Evolutionary conservation across 1,140 invertebrate genomes (phyloP).

Genomic region (Apolygus lucorum): DNA sequence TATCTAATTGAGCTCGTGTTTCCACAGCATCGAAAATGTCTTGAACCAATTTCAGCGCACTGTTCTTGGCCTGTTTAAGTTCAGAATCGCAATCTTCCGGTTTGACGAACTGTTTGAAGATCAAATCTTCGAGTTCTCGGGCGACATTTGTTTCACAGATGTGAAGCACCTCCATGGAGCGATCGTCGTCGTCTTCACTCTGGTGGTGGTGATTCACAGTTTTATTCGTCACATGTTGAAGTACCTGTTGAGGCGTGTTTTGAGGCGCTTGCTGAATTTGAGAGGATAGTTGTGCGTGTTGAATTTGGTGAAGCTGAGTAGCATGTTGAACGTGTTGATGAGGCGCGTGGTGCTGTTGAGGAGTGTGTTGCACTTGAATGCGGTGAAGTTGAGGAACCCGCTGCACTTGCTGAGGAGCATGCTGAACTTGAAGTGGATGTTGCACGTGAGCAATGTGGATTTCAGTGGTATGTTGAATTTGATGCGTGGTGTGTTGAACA

Average conservation of each 20-base stretch:
- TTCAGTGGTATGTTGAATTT: background rate
- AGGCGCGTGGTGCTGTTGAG: background rate
- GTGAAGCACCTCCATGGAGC: background rate
- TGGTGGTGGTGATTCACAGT: background rate
- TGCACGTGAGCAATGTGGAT: background rate
- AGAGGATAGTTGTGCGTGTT: background rate
- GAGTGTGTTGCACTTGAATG: background rate
- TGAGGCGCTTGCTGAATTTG: background rate
- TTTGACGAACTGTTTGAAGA: conserved; percentile 3
- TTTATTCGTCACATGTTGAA: background rate
- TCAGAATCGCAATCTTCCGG: background rate
- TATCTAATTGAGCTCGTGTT: background rate
- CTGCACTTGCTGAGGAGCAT: background rate
- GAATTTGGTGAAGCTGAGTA: background rate
- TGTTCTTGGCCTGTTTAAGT: background rate
- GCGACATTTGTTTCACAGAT: background rate
- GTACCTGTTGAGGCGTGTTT: background rate
- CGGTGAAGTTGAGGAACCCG: background rate
- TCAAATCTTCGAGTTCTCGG: background rate
- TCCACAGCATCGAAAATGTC: conserved; percentile 8
- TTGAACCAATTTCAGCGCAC: background rate
- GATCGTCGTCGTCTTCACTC: background rate
- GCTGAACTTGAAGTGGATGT: background rate
- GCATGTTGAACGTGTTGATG: background rate
- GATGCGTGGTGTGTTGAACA: background rate